phyloP scores from a whole-genome alignment of 2,113 vertebrate genomes.

The Phaethornis superciliosus region DNA sequence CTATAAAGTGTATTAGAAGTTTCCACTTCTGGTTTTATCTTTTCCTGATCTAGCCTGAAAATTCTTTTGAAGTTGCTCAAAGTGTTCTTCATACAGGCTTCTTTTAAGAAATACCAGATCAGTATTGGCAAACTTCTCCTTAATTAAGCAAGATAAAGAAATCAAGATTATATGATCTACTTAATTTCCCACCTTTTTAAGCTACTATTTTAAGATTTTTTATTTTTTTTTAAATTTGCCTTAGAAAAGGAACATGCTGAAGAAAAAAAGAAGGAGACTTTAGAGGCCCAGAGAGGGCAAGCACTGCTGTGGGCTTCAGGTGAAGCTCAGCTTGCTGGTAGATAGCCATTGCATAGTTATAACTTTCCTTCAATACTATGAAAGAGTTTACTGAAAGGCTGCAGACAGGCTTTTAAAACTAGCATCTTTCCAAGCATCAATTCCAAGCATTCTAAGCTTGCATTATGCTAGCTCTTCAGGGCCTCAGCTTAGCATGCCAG shows the following conservation, averaged over 20 bases:
- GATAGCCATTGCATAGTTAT: not conserved
- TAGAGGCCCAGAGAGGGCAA: not conserved
- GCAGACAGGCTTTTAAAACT: not conserved
- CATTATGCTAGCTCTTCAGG: not conserved
- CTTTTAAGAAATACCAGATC: constrained; percentile 45
- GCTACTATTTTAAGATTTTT: not conserved
- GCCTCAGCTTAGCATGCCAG: not conserved
- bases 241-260: not conserved
- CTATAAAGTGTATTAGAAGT: constrained; percentile 47
- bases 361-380: not conserved
- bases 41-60: constrained; percentile 66
- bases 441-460: no score
- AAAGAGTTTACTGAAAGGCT: not conserved
- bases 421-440: not conserved
- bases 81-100: constrained; percentile 44
- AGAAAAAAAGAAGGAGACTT: not conserved
- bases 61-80: constrained; percentile 56
- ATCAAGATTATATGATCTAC: not conserved
- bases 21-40: constrained; percentile 65
- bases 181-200: constrained; percentile 24
- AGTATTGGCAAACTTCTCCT: constrained; percentile 33
- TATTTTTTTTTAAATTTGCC: not conserved
- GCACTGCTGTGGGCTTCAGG: not conserved
- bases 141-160: constrained; percentile 50
- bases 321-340: not conserved